Percentiles rank a stretch among this genome's conserved stretches.
phyloP scores from a whole-genome alignment of 53 echinoderm and acorn worm genomes.

The Antedon mediterranea region DNA sequence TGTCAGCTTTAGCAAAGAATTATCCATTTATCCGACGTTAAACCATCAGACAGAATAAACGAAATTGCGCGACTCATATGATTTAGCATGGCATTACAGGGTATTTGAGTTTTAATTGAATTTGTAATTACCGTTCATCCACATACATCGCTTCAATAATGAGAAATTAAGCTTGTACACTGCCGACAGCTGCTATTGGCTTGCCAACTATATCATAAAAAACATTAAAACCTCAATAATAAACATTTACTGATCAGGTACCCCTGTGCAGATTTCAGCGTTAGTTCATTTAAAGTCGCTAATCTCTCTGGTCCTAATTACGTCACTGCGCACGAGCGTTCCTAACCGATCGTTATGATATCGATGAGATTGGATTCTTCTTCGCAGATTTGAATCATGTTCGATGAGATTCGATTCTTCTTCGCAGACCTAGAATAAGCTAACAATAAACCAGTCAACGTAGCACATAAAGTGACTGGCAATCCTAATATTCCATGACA shows the following conservation, averaged over 20 bases:
- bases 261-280: background rate
- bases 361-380: background rate
- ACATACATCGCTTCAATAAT: background rate
- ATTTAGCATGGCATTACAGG: background rate
- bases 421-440: background rate
- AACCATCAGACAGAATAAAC: conserved; percentile 1
- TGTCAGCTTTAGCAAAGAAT: background rate
- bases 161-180: conserved; percentile 1
- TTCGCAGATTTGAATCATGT: background rate
- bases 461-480: background rate
- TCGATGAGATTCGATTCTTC: background rate
- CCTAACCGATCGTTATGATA: background rate
- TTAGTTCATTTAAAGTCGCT: background rate
- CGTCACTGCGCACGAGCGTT: background rate
- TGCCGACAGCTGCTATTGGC: background rate
- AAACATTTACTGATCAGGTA: background rate
- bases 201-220: background rate
- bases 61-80: background rate
- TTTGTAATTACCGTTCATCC: background rate
- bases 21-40: background rate
- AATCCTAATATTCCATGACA: background rate
- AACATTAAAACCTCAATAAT: background rate
- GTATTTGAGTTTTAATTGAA: conserved; percentile 1
- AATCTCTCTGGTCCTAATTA: background rate
- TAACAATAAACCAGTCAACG: background rate